Evolutionary conservation across 2,797 vertebrate genomes (phyloP).

Genomic region (Rhodeus uyekii): DNA sequence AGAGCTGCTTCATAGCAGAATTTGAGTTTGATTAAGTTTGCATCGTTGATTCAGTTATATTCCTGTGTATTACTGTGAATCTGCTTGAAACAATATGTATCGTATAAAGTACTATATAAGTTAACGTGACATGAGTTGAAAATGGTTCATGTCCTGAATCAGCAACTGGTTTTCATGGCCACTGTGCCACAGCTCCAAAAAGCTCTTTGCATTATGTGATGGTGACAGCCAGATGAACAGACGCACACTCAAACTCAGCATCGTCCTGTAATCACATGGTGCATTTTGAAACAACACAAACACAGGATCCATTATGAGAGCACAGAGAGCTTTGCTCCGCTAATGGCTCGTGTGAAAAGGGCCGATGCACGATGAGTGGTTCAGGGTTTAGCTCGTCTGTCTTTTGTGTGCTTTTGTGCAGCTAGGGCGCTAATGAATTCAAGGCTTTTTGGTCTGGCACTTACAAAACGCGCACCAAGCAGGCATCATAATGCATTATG

Average conservation of each 20-base stretch:
- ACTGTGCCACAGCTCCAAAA: not conserved
- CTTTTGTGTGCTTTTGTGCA: slow-evolving; percentile 24
- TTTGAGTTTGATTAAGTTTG: not conserved
- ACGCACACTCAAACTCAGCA: slow-evolving; percentile 8
- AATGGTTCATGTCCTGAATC: not conserved
- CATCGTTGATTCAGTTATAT: not conserved
- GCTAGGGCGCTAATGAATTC: slow-evolving; percentile 54
- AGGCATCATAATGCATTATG: slow-evolving; percentile 54
- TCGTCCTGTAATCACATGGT: slow-evolving; percentile 27
- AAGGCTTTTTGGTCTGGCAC: slow-evolving; percentile 50
- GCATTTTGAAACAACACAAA: slow-evolving; percentile 45
- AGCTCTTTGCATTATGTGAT: not conserved
- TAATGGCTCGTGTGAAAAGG: slow-evolving; percentile 56
- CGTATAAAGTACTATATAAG: not conserved
- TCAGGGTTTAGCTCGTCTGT: slow-evolving; percentile 37
- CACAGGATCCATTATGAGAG: slow-evolving; percentile 50
- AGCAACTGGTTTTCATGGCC: not conserved
- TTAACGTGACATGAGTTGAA: not conserved
- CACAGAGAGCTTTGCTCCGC: slow-evolving; percentile 23
- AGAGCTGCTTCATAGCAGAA: not conserved
- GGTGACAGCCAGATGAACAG: not conserved
- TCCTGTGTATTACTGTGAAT: not conserved
- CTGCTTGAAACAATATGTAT: not conserved
- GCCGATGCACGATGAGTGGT: slow-evolving; percentile 43
- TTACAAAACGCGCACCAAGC: slow-evolving; percentile 42